phyloP scores from a whole-genome alignment of 2,797 vertebrate species.

The Gadopsis bispinosus region DNA sequence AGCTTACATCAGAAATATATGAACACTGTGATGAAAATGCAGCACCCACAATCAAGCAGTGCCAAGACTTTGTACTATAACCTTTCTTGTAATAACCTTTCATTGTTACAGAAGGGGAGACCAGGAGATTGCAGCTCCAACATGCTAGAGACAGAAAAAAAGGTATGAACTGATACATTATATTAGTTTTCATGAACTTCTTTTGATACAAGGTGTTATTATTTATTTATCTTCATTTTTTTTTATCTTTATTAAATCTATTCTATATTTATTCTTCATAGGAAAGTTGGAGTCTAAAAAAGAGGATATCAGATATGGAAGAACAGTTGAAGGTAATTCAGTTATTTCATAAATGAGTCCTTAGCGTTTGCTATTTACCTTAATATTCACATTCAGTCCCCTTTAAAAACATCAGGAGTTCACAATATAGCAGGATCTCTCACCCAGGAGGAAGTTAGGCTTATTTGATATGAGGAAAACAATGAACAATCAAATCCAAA shows the following conservation, averaged over 20 bases:
- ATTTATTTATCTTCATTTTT: slow-evolving; percentile 8
- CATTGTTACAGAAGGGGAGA: slow-evolving; percentile 52
- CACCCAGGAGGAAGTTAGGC: neutral
- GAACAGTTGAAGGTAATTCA: slow-evolving; percentile 93
- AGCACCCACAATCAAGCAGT: neutral
- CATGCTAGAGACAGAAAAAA: slow-evolving; percentile 90
- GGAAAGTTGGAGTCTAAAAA: slow-evolving; percentile 91
- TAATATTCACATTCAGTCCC: neutral
- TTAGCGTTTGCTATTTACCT: neutral
- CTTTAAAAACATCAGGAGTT: neutral
- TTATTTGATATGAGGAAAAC: slow-evolving; percentile 10
- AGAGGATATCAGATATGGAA: slow-evolving; percentile 94
- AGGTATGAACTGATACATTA: slow-evolving; percentile 76
- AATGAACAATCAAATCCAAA: slow-evolving; percentile 16
- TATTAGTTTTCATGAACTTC: neutral
- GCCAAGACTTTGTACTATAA: neutral
- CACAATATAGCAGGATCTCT: neutral
- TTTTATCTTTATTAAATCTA: slow-evolving; percentile 17
- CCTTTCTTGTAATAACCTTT: slow-evolving; percentile 25
- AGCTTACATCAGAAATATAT: slow-evolving; percentile 14
- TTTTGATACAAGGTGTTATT: neutral
- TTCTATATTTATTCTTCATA: slow-evolving; percentile 56
- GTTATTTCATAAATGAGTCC: neutral
- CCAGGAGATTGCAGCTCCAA: slow-evolving; percentile 80
- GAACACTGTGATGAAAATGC: slow-evolving; percentile 14